Evolutionary conservation across 30 jellyfish, hydroid and myxozoan genomes (phyloP).

Genomic region (Pseudorhiza aurosa): DNA sequence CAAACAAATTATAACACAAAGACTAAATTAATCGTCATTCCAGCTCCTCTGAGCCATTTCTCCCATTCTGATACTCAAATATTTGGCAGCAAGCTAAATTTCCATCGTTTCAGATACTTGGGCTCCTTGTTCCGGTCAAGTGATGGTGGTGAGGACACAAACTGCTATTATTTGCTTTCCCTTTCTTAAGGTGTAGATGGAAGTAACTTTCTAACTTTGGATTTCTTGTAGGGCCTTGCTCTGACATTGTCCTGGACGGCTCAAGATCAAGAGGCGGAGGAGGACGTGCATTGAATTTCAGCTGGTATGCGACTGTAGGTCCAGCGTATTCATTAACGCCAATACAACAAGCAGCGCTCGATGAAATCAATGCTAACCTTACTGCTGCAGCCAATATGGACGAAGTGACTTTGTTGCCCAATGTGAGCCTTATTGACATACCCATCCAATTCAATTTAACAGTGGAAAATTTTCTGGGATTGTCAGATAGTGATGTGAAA

Average conservation of each 20-base stretch:
- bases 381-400: background rate
- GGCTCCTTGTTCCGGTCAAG: no score
- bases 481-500: background rate
- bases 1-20: no score
- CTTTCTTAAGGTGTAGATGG: background rate
- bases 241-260: slow-evolving; percentile 17
- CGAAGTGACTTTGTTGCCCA: slow-evolving; percentile 5
- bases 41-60: no score
- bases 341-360: slow-evolving; percentile 26
- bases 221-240: slow-evolving; percentile 27
- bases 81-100: background rate
- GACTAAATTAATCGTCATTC: no score
- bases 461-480: slow-evolving; percentile 36
- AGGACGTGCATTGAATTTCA: slow-evolving; percentile 40
- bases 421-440: slow-evolving; percentile 10
- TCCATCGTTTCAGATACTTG: no score
- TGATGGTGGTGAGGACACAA: no score
- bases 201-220: background rate
- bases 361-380: slow-evolving; percentile 2
- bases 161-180: background rate
- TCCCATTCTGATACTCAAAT: background rate
- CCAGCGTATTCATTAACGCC: background rate
- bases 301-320: slow-evolving; percentile 10
- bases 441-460: slow-evolving; percentile 18
- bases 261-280: slow-evolving; percentile 31